These are phyloP conservation scores for Botia kubotai DNA, from an alignment of 2,797 vertebrate species.

Conservation along the genomic window DNA sequence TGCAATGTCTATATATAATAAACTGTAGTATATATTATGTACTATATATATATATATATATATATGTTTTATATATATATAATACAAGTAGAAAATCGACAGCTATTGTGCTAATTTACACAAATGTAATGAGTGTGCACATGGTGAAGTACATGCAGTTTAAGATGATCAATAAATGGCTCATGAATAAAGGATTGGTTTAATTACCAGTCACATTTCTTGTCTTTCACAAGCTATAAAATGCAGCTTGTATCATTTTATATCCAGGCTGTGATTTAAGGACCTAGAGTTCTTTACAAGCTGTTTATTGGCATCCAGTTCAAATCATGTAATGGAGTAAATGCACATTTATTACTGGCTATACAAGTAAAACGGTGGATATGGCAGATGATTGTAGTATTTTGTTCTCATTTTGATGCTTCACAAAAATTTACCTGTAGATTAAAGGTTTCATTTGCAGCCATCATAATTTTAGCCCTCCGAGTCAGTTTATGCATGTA, in stretches of 20 bases:
- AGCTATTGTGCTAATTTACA: neutral
- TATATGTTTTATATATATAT: neutral
- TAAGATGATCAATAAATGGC: neutral
- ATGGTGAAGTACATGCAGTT: neutral
- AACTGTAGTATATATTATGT: too few species aligned
- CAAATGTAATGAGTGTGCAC: neutral
- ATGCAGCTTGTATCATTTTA: neutral
- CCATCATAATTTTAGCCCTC: neutral
- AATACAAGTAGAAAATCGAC: neutral
- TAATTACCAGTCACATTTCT: neutral
- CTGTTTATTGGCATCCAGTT: neutral
- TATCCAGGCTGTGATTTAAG: neutral
- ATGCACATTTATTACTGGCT: neutral
- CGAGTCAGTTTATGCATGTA: neutral
- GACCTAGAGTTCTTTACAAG: neutral
- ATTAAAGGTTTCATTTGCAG: neutral
- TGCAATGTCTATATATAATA: slow-evolving; percentile 6
- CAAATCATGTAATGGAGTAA: neutral
- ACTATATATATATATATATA: too few species aligned
- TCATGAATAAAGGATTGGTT: neutral
- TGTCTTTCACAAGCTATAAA: neutral
- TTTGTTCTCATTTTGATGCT: neutral
- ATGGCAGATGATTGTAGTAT: neutral
- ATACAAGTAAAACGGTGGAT: neutral
- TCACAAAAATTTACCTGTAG: neutral